phyloP scores from a whole-genome alignment of 2,113 vertebrate species.

The Sylvietta virens region DNA sequence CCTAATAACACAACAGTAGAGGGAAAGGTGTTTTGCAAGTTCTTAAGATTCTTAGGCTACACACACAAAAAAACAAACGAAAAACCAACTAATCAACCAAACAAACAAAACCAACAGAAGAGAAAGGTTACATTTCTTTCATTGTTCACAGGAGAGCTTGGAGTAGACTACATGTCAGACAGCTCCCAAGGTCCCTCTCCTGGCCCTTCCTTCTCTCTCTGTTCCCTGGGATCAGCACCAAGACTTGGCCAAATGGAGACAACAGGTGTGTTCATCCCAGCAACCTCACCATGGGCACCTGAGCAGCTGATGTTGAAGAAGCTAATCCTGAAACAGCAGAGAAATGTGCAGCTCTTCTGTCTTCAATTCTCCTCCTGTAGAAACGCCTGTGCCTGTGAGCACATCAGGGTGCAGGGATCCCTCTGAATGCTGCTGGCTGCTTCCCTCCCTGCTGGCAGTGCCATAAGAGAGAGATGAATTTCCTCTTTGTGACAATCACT shows the following conservation, averaged over 20 bases:
- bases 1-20: rapidly evolving
- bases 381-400: background rate
- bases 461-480: background rate
- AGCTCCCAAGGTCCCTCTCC: background rate
- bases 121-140: background rate
- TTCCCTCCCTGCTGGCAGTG: background rate
- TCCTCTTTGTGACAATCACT: background rate
- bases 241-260: background rate
- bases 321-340: background rate
- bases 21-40: background rate
- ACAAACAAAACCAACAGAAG: background rate
- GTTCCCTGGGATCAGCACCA: background rate
- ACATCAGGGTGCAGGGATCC: background rate
- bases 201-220: background rate
- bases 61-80: background rate
- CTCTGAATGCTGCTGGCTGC: background rate
- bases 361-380: background rate
- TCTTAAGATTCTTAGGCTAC: background rate
- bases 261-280: no score
- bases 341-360: background rate
- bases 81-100: background rate
- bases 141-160: background rate
- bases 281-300: rapidly evolving
- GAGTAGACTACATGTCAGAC: background rate
- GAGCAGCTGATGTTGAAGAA: background rate